Base-by-base conservation (phyloP, 2,888 invertebrate genomes). In the Mesorhabditis sp. region DNA sequence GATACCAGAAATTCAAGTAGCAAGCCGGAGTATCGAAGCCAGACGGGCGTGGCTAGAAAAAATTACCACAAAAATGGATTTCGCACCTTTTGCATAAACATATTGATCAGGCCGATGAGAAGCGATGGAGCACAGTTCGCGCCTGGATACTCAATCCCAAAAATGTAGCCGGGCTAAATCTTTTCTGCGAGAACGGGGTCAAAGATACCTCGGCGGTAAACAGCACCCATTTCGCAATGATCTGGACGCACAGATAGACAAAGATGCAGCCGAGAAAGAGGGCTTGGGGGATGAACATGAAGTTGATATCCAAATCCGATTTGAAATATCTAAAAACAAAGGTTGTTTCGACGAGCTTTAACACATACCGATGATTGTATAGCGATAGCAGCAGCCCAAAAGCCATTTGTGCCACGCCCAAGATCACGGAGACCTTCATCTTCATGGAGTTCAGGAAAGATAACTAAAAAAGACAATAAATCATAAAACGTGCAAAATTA, bases 241-340 rank as follows among this genome's bases (percentile, higher is more conserved):
- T 93, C 70, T 96, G 89, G 75, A 94, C 87, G 71, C 92, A 92
- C 91, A 98, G 92, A 89, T 98, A 98, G 86, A 95, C 91, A 90
- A 98, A 98, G 75, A 98, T 90, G 85, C 92, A 91, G 63, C 90
- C 83, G 80, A 98, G 88, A 89, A 97, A 98, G 76, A 95, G 88
- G 71, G 97, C 89, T 89, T 96, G 95, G 0, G 98, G 98, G 80
- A 98, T 90, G 88, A 97, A 98, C 89, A 94, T 93, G 86, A 92
- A 92, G 85, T 92, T 89, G 77, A 97, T 90, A 86, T 92, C 92
- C 76, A 93, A 87, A 79, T 90, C 90, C 67, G 91, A 91, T 10
- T 83, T 82, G 81, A 87, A 88, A 76, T 87, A 86, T 13, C 88
- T 88, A 82, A 65, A 85, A 74, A 0, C 10, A 66, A 45, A 45